phyloP scores from a whole-genome alignment of 2,113 vertebrate species.

The Salvator merianae region DNA sequence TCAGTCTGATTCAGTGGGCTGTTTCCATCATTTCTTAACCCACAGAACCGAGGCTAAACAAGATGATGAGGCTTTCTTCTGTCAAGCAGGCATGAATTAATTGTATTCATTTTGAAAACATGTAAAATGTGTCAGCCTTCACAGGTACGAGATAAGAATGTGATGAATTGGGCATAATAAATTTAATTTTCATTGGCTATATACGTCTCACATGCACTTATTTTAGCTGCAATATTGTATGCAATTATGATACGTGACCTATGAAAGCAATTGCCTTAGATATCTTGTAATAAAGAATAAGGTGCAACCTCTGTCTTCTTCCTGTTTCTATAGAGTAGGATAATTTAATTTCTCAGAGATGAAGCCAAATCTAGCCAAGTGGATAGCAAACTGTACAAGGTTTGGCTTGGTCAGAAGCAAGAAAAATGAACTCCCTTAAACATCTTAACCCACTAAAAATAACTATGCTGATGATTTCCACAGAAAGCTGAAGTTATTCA shows the following conservation, averaged over 20 bases:
- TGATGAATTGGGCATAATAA: slow-evolving; percentile 18
- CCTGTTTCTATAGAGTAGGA: background rate
- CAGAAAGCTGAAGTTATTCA: slow-evolving; percentile 27
- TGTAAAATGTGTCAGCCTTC: slow-evolving; percentile 19
- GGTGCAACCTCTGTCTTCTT: slow-evolving; percentile 16
- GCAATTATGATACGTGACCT: slow-evolving; percentile 31
- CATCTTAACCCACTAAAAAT: slow-evolving; percentile 5
- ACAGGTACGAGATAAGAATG: slow-evolving; percentile 23
- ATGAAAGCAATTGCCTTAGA: slow-evolving; percentile 28
- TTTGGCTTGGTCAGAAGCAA: background rate
- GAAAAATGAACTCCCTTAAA: slow-evolving; percentile 12
- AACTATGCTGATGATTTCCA: slow-evolving; percentile 13
- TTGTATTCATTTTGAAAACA: slow-evolving; percentile 28
- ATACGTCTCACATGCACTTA: slow-evolving; percentile 14
- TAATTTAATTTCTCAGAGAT: background rate
- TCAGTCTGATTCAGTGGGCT: background rate
- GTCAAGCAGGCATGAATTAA: slow-evolving; percentile 26
- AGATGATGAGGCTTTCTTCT: slow-evolving; percentile 13
- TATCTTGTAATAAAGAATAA: slow-evolving; percentile 19
- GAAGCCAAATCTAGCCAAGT: background rate
- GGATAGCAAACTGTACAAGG: background rate
- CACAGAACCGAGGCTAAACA: slow-evolving; percentile 1
- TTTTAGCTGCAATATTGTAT: slow-evolving; percentile 15
- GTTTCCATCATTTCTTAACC: background rate
- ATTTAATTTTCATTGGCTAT: slow-evolving; percentile 26